A percentile compares a stretch with the other conserved stretches of the same genome.
phyloP scores from a whole-genome alignment of 1,140 invertebrate genomes.

The Helicoverpa zea region DNA sequence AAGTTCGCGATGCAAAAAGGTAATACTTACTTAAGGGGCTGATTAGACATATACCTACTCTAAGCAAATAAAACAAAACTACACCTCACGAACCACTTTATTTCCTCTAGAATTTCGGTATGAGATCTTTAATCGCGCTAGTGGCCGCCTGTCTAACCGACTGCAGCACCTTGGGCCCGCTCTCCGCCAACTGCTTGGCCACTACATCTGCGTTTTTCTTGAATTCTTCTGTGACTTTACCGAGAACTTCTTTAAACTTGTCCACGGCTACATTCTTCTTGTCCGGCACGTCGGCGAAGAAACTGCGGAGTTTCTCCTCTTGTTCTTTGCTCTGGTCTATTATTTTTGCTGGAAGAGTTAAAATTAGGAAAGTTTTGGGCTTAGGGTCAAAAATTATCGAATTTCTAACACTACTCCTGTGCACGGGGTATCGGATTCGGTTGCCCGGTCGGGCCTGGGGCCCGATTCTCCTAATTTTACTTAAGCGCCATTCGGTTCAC shows the following conservation, averaged over 20 bases:
- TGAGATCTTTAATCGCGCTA: background rate
- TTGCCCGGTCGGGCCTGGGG: too few species aligned
- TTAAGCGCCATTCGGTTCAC: too few species aligned
- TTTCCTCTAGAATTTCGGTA: background rate
- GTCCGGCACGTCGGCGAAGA: background rate
- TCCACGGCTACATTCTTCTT: background rate
- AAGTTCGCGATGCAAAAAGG: too few species aligned
- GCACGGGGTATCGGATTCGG: too few species aligned
- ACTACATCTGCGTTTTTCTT: background rate
- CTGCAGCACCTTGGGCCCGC: background rate
- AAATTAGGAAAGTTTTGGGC: too few species aligned
- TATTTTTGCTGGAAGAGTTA: constrained; percentile 1
- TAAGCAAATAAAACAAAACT: background rate
- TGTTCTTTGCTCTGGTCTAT: background rate
- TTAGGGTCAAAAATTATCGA: too few species aligned
- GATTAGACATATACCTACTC: too few species aligned
- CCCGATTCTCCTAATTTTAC: too few species aligned
- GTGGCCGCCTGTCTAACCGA: too few species aligned
- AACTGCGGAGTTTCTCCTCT: background rate
- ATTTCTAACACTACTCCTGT: too few species aligned
- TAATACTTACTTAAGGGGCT: too few species aligned
- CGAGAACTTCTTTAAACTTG: background rate
- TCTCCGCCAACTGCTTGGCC: background rate
- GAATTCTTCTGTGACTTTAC: background rate
- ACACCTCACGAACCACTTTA: background rate